These are phyloP conservation scores for Diarsia dahlii DNA, from an alignment of 2,888 invertebrate species.

Conservation along the genomic window DNA sequence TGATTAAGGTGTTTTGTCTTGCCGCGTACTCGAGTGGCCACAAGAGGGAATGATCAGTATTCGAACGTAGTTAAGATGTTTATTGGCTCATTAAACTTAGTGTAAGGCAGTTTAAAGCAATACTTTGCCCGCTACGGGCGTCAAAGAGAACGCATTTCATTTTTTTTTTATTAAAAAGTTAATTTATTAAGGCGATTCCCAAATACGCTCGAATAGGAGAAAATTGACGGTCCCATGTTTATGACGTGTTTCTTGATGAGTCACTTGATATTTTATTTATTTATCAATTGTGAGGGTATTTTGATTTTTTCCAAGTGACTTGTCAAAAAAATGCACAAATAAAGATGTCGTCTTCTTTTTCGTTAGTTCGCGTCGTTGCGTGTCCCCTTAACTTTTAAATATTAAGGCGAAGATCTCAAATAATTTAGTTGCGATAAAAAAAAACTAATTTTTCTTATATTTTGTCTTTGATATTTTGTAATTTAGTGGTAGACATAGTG, in stretches of 20 bases:
- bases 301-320: constrained; percentile 50
- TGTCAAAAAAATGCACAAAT: constrained; percentile 38
- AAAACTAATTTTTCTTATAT: constrained; percentile 68
- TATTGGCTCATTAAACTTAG: constrained; percentile 78
- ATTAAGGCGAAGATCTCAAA: constrained; percentile 88
- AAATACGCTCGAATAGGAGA: constrained; percentile 56
- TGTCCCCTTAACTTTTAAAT: constrained; percentile 71
- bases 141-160: constrained; percentile 88
- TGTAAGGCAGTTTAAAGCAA: constrained; percentile 80
- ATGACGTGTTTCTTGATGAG: constrained; percentile 44
- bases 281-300: constrained; percentile 49
- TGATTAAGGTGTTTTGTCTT: constrained; percentile 72
- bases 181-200: constrained; percentile 68
- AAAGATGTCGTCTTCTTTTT: constrained; percentile 54
- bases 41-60: constrained; percentile 77
- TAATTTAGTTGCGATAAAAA: constrained; percentile 83
- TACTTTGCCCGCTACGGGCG: constrained; percentile 77
- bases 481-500: constrained; percentile 82
- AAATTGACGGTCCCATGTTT: constrained; percentile 54
- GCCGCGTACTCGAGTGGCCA: constrained; percentile 77
- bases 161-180: constrained; percentile 73
- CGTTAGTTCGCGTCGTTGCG: constrained; percentile 60
- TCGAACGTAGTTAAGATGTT: constrained; percentile 75
- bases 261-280: constrained; percentile 29
- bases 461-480: constrained; percentile 80